These are phyloP conservation scores for Venustoraphidia nigricollis DNA, from an alignment of 2,888 invertebrate genomes.

Conservation along the genomic window DNA sequence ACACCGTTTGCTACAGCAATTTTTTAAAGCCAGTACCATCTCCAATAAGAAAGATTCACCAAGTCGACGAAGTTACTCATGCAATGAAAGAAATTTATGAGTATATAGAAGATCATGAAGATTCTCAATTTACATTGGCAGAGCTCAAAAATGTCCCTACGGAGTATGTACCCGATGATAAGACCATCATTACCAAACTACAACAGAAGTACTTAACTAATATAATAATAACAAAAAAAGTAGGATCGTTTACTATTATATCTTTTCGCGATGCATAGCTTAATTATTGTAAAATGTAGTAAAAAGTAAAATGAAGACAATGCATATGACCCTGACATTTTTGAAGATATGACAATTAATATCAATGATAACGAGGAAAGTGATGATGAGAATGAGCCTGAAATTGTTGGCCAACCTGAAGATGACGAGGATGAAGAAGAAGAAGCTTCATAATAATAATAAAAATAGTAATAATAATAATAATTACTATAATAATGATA, in stretches of 20 bases:
- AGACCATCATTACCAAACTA: constrained; percentile 17
- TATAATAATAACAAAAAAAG: constrained; percentile 14
- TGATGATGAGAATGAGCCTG: too few species aligned
- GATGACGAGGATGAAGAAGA: too few species aligned
- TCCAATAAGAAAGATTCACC: constrained; percentile 16
- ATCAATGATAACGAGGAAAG: too few species aligned
- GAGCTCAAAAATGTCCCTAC: constrained; percentile 19
- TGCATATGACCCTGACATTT: too few species aligned
- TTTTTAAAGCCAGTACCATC: constrained; percentile 19
- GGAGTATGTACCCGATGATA: constrained; percentile 20
- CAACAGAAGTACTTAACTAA: constrained; percentile 17
- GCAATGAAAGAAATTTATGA: constrained; percentile 22
- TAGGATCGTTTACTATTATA: constrained; percentile 19
- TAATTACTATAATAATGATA: too few species aligned
- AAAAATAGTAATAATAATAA: too few species aligned
- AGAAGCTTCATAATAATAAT: too few species aligned
- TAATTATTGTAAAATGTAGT: too few species aligned
- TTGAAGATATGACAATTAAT: too few species aligned
- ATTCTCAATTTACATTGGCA: constrained; percentile 23
- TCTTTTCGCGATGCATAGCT: constrained; percentile 21
- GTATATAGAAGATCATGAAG: constrained; percentile 17
- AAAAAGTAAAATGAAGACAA: too few species aligned
- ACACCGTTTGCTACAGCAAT: constrained; percentile 20
- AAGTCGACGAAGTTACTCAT: constrained; percentile 22
- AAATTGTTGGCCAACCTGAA: too few species aligned